Evolutionary conservation across 2,888 invertebrate genomes (phyloP), one percentile per base, ranked within the genome.

Genomic region (Chaitophorus viminalis): DNA sequence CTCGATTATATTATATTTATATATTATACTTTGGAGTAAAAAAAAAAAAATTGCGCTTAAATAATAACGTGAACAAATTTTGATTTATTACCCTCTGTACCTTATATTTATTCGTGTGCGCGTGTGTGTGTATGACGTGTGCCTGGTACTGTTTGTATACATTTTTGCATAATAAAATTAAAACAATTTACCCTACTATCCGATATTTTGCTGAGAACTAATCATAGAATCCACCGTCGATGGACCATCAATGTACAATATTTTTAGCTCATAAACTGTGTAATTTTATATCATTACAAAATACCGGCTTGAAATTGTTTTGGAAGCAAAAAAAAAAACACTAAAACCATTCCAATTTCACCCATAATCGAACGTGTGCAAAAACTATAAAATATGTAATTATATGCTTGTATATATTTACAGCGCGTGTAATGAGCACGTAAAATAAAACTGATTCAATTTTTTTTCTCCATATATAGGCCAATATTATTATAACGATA

Each of bases 1-100:
- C 83, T 75, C 83, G 36, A 60, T 60, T 60, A 75, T 75, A n/a
- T n/a, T n/a, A 79, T 25, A 82, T 82, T 52, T 82, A 70, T 36
- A 46, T 52, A 70, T 29, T 18, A 33, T 52, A 82, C 46, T 72
- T 72, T 52, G 82, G 33, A 82, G 82, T 54, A 72, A 72, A 72
- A 72, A 52, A 52, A 25, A 65, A 78, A 54, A 54, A 52, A 60
- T 33, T 33, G 18, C 5, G 25, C 39, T 79, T 36, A 52, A 31
- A 54, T 54, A 65, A 36, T 78, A 78, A 65, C 36, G 36, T 8
- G 36, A 60, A 83, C 29, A 31, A 65, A 83, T 75, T 75, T 83
- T 75, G 83, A 83, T 83, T 83, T 83, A 83, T 83, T 83, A 65
- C 21, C 36, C 31, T 21, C 11, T 54, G 54, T 54, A 54, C 39